Evolutionary conservation across 2,888 invertebrate species (phyloP).

Genomic region (Esperia sulphurella): DNA sequence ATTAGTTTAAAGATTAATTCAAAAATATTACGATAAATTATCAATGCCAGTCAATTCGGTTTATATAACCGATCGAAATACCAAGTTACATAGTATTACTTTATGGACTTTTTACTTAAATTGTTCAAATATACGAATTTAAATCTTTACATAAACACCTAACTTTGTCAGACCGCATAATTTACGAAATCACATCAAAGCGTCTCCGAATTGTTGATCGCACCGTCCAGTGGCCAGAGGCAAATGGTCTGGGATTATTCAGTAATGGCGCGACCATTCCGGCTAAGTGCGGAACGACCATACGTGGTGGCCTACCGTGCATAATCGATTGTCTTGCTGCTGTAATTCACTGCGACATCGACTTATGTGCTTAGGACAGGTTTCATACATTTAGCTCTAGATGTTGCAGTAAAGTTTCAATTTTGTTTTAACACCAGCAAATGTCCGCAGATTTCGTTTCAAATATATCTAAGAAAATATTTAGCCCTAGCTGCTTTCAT

Average conservation of each 20-base stretch:
- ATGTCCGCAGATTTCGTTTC: too few species aligned
- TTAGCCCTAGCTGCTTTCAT: too few species aligned
- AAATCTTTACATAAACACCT: too few species aligned
- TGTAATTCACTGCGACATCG: constrained; percentile 20
- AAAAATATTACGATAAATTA: too few species aligned
- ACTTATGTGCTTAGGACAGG: constrained; percentile 12
- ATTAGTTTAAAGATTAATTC: too few species aligned
- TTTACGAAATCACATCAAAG: background rate
- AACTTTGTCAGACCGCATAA: background rate
- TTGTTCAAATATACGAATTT: too few species aligned
- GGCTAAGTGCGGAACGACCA: constrained; percentile 30
- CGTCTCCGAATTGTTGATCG: constrained; percentile 7
- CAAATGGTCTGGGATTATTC: constrained; percentile 55
- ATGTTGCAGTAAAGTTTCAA: constrained; percentile 2
- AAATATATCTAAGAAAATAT: too few species aligned
- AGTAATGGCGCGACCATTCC: constrained; percentile 59
- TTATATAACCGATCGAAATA: too few species aligned
- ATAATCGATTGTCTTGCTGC: constrained; percentile 40
- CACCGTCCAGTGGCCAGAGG: constrained; percentile 32
- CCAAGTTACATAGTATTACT: too few species aligned
- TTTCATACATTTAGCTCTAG: constrained; percentile 3
- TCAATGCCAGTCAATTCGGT: too few species aligned
- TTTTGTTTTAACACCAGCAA: background rate
- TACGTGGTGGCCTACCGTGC: constrained; percentile 27
- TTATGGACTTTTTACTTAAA: too few species aligned